Evolutionary conservation across 92 coral and sea anemone species (phyloP), one percentile per base, ranked within the genome.

Genomic region (Phenganax marumi): DNA sequence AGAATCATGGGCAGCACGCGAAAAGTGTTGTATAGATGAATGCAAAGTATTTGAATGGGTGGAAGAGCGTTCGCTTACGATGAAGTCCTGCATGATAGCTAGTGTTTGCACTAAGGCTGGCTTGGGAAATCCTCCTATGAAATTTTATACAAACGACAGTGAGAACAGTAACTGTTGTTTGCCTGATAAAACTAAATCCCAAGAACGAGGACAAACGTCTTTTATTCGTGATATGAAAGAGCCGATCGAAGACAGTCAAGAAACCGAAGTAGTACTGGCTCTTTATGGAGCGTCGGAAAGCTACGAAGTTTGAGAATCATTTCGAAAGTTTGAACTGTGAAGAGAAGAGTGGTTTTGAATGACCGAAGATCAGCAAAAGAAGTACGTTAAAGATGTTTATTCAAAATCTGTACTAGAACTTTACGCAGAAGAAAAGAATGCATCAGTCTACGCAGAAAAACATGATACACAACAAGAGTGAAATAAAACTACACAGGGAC

Each of bases 51-150:
- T 48, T n/a, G 23, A 72, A 49, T 89, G 84, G 53, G 64, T 89
- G 22, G 47, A 46, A 48, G 74, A 84, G 18, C 85, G 58, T n/a
- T 50, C 76, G 8, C 53, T 58, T 12, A 66, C 81, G 68, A 86
- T 86, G 83, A 86, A 89, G 55, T 52, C 81, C 7, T 86, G 85
- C 18, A 86, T 86, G 92, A 89, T 80, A 52, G 63, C 89, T 4
- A 33, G 57, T 19, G 81, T 86, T 8, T 63, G 86, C 8, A 80
- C 92, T 33, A 58, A 70, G 11, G 89, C 92, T 12, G 89, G 87
- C 5, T 63, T 86, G 12, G 92, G 92, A 0, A 17, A 33, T 22
- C 92, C 87, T 8, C 92, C 89, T 21, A n/a, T 39, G 48, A 77
- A 53, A 43, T 89, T 55, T 58, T 89, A 82, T 65, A 89, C 89